Evolutionary conservation across 2,113 vertebrate genomes (phyloP), one percentile per base, ranked within the genome.

Genomic region (Oreochromis niloticus): DNA sequence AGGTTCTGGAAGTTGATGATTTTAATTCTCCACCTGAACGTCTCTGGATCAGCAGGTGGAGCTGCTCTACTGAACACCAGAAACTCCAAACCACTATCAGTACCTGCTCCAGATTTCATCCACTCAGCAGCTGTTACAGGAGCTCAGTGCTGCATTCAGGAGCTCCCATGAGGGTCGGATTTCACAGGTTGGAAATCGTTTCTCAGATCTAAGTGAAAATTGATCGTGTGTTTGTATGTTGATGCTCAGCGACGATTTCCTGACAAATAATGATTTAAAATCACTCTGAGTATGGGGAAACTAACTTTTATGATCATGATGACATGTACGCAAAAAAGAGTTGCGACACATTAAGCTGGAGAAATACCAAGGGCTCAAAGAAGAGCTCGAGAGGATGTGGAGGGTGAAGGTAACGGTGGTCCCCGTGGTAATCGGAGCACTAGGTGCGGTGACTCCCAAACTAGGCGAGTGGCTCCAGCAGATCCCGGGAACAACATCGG

Each of bases 241-340:
- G 57, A 32, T 59, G 57, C 57, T 32, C 30, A 10, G 17, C 32
- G 36, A 32, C 4, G 2, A 36, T 36, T n/a, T 63, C 17, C 32
- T 63, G 59, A 63, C 17, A 63, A 10, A 36, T 63, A 63, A 63
- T 19, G 32, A n/a, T 3, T 36, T 36, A 36, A 63, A 19, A n/a
- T 63, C 0, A 2, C 59, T 1, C 30, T 0, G 32, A 36, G 17
- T 66, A 32, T 36, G 61, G 32, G 59, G 59, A 7, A 63, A 1
- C 32, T 61, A 61, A 1, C 27, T 61, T 16, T 19, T 61, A 61
- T 2, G 30, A 63, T 34, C 59, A 34, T 34, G 34, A 34, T 1
- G 1, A 36, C 36, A 36, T 2, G 17, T n/a, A 66, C 36, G 59
- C 30, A 61, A 3, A 24, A 24, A 2, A 13, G n/a, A 24, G 54